A percentile compares a stretch with the other conserved stretches of the same genome.
These are phyloP conservation scores for Lagorchestes hirsutus DNA, from an alignment of 2,797 vertebrate species.

Conservation along the genomic window DNA sequence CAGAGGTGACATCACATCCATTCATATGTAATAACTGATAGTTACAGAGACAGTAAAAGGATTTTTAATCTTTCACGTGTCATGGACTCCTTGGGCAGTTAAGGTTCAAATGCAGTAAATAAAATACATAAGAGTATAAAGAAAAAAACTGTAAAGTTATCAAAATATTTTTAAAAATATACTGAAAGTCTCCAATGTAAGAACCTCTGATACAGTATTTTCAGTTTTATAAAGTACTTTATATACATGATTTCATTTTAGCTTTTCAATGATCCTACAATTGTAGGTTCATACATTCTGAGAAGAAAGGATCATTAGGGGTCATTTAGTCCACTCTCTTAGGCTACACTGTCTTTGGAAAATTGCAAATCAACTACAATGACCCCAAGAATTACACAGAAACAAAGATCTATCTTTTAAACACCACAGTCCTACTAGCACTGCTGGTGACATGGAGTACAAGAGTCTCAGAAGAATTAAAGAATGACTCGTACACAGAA, in stretches of 20 bases:
- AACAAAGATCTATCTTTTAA: not conserved
- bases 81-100: not conserved
- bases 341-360: not conserved
- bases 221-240: not conserved
- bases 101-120: not conserved
- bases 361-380: not conserved
- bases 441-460: not conserved
- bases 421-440: not conserved
- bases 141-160: not conserved
- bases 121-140: not conserved
- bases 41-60: not conserved
- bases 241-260: not conserved
- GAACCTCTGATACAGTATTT: not conserved
- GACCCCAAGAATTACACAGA: not conserved
- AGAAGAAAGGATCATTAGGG: not conserved
- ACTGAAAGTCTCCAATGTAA: not conserved
- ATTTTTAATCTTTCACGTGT: not conserved
- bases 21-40: conserved; percentile 1
- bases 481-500: not conserved
- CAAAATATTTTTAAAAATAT: not conserved
- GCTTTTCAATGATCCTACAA: not conserved
- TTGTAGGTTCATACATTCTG: not conserved
- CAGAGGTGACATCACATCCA: conserved; percentile 3
- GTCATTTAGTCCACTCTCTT: not conserved
- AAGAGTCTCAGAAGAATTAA: not conserved